A percentile compares a stretch with the other conserved stretches of the same genome.
These are phyloP conservation scores for Drosophila punjabiensis DNA, from an alignment of 1,140 invertebrate genomes.

Conservation along the genomic window DNA sequence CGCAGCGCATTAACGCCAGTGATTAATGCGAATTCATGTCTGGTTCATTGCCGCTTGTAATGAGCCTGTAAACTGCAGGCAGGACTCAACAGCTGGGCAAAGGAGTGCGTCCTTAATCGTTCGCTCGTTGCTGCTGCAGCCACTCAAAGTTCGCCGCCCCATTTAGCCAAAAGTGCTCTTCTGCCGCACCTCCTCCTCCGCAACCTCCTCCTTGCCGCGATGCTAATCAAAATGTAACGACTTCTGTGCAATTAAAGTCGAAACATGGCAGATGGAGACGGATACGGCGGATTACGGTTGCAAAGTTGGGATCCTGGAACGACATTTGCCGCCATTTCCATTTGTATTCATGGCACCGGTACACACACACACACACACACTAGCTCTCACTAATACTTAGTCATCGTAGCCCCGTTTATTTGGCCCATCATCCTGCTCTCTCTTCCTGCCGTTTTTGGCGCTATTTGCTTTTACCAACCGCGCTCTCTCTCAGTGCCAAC, in stretches of 20 bases:
- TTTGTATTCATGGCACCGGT: conserved; percentile 65
- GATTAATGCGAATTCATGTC: conserved; percentile 30
- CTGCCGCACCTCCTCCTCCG: not conserved
- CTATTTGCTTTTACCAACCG: conserved; percentile 13
- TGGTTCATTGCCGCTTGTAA: conserved; percentile 1
- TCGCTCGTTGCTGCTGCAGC: not conserved
- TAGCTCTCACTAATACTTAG: conserved; percentile 11
- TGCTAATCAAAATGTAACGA: conserved; percentile 63
- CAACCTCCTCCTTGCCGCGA: not conserved
- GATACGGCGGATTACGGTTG: not conserved
- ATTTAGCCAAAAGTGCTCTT: not conserved
- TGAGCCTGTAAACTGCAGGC: conserved; percentile 11
- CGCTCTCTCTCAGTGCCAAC: conserved; percentile 30
- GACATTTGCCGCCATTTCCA: conserved; percentile 30
- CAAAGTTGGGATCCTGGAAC: not conserved
- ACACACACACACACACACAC: conserved; percentile 10
- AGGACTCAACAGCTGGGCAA: conserved; percentile 15
- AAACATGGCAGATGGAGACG: conserved; percentile 9
- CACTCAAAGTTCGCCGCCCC: not conserved
- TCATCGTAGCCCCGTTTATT: conserved; percentile 38
- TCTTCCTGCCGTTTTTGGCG: not conserved
- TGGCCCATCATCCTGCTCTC: conserved; percentile 33
- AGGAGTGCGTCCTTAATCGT: conserved; percentile 4
- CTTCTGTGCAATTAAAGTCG: conserved; percentile 64
- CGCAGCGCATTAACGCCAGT: conserved; percentile 29